Conservation (phyloP, 2,113 vertebrate genomes). For the Eptesicus fuscus region DNA sequence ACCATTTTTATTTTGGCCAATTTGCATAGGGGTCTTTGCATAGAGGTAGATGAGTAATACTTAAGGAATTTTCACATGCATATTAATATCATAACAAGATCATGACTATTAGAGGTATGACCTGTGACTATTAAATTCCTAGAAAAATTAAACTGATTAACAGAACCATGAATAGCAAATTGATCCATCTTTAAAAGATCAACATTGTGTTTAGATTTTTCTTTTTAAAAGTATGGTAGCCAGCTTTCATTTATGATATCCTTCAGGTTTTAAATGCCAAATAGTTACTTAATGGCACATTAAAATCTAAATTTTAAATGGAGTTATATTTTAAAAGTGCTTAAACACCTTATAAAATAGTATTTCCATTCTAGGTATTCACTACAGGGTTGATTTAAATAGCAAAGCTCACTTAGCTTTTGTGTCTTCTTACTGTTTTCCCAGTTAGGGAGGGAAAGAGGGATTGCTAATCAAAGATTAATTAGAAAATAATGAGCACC, state of each 20-base stretch:
- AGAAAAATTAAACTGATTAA: conserved; percentile 22
- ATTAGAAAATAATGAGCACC: neutral
- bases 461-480: neutral
- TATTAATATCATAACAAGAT: neutral
- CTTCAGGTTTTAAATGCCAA: conserved; percentile 13
- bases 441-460: neutral
- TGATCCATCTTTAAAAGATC: conserved; percentile 28
- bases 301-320: conserved; percentile 34
- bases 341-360: conserved; percentile 12
- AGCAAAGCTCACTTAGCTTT: neutral
- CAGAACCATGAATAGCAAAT: neutral
- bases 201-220: neutral
- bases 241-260: conserved; percentile 3
- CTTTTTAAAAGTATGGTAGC: neutral
- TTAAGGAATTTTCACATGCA: neutral
- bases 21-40: neutral
- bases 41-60: neutral
- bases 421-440: neutral
- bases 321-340: neutral
- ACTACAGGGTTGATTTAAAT: neutral
- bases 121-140: conserved; percentile 5
- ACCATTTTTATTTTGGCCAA: neutral
- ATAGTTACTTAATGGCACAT: neutral
- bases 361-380: neutral
- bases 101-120: neutral